Percentiles rank a stretch among this genome's conserved stretches.
These are phyloP conservation scores for Corynorhinus townsendii DNA, from an alignment of 2,113 vertebrate genomes.

Conservation along the genomic window DNA sequence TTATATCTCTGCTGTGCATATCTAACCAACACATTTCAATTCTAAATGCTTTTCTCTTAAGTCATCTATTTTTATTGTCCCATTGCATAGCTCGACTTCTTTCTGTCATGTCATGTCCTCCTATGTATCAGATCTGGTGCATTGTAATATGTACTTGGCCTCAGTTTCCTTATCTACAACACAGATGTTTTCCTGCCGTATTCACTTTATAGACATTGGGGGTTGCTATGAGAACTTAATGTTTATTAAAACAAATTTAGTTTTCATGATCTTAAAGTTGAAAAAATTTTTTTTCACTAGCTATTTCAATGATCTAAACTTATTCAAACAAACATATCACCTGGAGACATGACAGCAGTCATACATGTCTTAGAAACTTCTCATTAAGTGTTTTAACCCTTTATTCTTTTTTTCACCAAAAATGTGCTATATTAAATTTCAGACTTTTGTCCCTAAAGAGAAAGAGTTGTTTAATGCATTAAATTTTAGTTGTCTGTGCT, in stretches of 20 bases:
- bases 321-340: neutral
- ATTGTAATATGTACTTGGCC: neutral
- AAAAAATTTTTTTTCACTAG: neutral
- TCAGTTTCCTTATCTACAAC: neutral
- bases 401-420: neutral
- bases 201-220: neutral
- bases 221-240: neutral
- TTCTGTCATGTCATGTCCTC: neutral
- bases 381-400: conserved; percentile 7
- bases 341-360: neutral
- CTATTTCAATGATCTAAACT: neutral
- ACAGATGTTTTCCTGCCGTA: neutral
- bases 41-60: neutral
- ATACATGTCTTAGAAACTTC: neutral
- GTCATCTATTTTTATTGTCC: neutral
- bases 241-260: neutral
- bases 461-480: neutral
- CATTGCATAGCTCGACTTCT: neutral
- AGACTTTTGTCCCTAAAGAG: neutral
- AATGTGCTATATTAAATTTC: neutral
- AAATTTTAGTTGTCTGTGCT: neutral
- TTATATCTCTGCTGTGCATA: neutral
- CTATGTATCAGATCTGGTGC: neutral
- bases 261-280: neutral
- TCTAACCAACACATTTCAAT: neutral